Evolutionary conservation across 2,113 vertebrate species (phyloP).

Genomic region (Tetrao urogallus): DNA sequence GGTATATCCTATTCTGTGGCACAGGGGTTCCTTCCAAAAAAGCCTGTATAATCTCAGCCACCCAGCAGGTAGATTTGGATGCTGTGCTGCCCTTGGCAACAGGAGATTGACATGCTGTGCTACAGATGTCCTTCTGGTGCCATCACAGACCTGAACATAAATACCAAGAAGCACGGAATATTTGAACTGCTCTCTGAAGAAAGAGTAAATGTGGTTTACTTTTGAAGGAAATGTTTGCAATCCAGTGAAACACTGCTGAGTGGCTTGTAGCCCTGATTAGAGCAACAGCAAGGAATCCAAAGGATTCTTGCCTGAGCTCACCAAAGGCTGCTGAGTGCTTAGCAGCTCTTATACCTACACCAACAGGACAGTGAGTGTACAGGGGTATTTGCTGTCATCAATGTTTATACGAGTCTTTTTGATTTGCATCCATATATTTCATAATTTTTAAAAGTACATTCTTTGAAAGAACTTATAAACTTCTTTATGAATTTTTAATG

Average conservation of each 20-base stretch:
- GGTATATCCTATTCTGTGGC: background rate
- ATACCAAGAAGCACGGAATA: background rate
- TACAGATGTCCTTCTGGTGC: background rate
- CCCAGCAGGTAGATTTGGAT: background rate
- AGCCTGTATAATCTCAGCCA: background rate
- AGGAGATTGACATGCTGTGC: background rate
- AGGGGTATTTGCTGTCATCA: background rate
- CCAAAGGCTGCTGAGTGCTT: background rate
- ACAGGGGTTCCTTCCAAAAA: background rate
- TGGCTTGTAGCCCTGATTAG: background rate
- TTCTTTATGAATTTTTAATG: background rate
- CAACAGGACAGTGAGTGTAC: background rate
- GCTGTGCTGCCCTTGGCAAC: background rate
- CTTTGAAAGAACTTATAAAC: background rate
- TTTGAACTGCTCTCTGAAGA: background rate
- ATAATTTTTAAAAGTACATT: background rate
- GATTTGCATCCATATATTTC: background rate
- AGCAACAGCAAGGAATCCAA: background rate
- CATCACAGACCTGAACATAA: accelerated
- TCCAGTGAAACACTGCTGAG: background rate
- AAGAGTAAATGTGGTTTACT: background rate
- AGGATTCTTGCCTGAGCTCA: background rate
- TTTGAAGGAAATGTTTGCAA: background rate
- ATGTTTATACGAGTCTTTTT: background rate
- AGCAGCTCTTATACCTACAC: background rate